Evolutionary conservation across 2,888 invertebrate species (phyloP).

Genomic region (Napeogenes inachia): DNA sequence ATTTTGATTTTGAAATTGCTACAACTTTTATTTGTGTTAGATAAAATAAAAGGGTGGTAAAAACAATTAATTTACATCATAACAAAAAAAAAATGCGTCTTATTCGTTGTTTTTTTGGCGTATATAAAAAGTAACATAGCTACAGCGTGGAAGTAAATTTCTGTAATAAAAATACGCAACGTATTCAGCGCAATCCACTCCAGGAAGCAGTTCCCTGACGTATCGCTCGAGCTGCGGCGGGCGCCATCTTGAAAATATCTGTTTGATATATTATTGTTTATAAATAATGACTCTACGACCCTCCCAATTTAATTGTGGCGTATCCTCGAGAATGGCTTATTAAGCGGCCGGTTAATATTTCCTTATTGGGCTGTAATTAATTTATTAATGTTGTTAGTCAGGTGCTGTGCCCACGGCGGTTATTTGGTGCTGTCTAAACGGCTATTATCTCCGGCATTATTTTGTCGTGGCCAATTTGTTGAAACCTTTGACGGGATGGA

Average conservation of each 20-base stretch:
- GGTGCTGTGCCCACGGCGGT: constrained; percentile 66
- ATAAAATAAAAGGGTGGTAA: too few species aligned
- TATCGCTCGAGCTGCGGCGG: constrained; percentile 56
- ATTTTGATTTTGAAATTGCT: too few species aligned
- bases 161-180: not conserved
- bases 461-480: constrained; percentile 71
- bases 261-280: constrained; percentile 77
- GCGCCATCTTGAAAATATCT: constrained; percentile 75
- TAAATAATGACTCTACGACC: constrained; percentile 72
- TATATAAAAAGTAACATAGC: too few species aligned
- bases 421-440: constrained; percentile 50
- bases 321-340: constrained; percentile 73
- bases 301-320: constrained; percentile 75
- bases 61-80: too few species aligned
- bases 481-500: constrained; percentile 68
- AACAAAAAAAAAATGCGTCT: too few species aligned
- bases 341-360: constrained; percentile 75
- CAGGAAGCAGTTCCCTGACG: constrained; percentile 42
- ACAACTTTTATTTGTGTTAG: too few species aligned
- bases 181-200: constrained; percentile 31
- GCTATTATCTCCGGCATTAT: constrained; percentile 71
- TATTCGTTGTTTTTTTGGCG: too few species aligned
- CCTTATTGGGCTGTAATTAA: constrained; percentile 75
- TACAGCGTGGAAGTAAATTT: not conserved
- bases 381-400: constrained; percentile 76